Evolutionary conservation across 1,140 invertebrate species (phyloP).

Genomic region (Diorhabda carinulata): DNA sequence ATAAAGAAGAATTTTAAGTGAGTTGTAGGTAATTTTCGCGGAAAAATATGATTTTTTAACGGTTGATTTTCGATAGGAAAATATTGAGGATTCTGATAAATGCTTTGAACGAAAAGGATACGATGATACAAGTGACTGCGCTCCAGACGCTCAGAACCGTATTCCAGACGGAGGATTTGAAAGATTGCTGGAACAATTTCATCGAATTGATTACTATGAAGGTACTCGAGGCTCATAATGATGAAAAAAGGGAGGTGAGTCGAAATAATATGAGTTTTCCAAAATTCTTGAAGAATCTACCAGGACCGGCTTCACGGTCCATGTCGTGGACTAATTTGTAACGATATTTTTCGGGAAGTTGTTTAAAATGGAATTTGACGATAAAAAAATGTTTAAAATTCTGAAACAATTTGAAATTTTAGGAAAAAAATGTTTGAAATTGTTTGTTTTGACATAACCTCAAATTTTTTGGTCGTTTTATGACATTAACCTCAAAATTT

Average conservation of each 20-base stretch:
- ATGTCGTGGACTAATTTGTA: too few relatives aligned
- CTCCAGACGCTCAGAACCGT: conserved; percentile 77
- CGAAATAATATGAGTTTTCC: neutral
- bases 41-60: neutral
- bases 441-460: too few relatives aligned
- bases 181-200: conserved; percentile 75
- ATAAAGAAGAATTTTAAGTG: conserved; percentile 57
- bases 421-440: too few relatives aligned
- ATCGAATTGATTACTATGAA: conserved; percentile 84
- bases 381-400: too few relatives aligned
- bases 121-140: conserved; percentile 67
- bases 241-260: conserved; percentile 69
- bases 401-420: too few relatives aligned
- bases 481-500: too few relatives aligned
- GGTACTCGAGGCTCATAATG: conserved; percentile 79
- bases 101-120: conserved; percentile 63
- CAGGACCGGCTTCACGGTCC: too few relatives aligned
- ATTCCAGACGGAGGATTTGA: conserved; percentile 69
- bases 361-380: too few relatives aligned
- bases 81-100: conserved; percentile 72
- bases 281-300: too few relatives aligned
- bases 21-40: conserved; percentile 10
- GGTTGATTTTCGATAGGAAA: conserved; percentile 49
- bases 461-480: too few relatives aligned
- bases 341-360: too few relatives aligned